Conservation (phyloP, 1,140 invertebrate species). For the Olivierus martensii region DNA sequence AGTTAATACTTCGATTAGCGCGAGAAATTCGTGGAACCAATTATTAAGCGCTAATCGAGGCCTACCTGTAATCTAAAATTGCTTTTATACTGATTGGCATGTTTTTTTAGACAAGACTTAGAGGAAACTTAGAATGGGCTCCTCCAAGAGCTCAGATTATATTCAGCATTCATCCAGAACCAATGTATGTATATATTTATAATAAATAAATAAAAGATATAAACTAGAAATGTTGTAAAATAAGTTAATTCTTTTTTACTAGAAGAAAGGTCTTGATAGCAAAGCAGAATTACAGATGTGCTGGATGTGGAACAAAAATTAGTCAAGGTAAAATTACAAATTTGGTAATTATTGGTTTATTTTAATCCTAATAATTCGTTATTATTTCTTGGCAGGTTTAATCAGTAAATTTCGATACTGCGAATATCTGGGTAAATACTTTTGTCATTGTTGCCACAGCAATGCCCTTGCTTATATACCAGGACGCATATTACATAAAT, state of each 20-base stretch:
- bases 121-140: conserved; percentile 69
- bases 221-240: no score
- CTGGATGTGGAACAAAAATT: conserved; percentile 71
- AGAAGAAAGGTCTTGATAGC: conserved; percentile 48
- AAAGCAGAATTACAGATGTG: conserved; percentile 68
- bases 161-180: conserved; percentile 54
- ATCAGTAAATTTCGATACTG: conserved; percentile 61
- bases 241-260: conserved; percentile 25
- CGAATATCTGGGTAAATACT: conserved; percentile 71
- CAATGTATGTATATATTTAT: conserved; percentile 36
- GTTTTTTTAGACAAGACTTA: conserved; percentile 37
- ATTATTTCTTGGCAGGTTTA: conserved; percentile 39
- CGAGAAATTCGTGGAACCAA: no score
- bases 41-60: no score
- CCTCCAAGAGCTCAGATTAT: conserved; percentile 73
- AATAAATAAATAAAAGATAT: not conserved
- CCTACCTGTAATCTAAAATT: no score
- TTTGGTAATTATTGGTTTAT: not conserved
- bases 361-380: not conserved
- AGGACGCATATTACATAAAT: conserved; percentile 54
- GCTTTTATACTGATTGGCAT: no score
- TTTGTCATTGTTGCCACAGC: conserved; percentile 76
- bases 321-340: conserved; percentile 31
- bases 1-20: no score
- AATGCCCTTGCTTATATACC: conserved; percentile 61